These are phyloP conservation scores for Cygnus buccinator DNA, from an alignment of 2,113 vertebrate species.

Conservation along the genomic window DNA sequence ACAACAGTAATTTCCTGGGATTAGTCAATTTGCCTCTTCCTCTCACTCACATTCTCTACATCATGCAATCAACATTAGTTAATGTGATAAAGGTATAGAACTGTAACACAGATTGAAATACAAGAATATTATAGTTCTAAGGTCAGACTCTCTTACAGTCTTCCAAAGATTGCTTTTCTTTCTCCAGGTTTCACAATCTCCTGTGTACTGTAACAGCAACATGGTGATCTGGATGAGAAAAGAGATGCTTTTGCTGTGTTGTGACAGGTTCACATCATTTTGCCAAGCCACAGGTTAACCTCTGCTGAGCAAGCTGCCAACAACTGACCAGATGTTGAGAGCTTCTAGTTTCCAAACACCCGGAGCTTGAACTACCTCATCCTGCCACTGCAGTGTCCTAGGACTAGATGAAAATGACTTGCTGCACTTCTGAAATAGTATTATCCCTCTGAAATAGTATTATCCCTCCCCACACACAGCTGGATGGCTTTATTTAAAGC, in stretches of 20 bases:
- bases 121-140: background rate
- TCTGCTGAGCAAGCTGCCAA: background rate
- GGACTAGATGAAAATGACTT: background rate
- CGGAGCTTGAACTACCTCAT: background rate
- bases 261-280: accelerated
- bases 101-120: background rate
- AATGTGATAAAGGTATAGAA: background rate
- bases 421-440: background rate
- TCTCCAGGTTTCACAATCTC: background rate
- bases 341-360: background rate
- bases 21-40: background rate
- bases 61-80: background rate
- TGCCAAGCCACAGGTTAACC: background rate
- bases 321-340: background rate
- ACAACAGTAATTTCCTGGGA: background rate
- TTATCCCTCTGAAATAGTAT: background rate
- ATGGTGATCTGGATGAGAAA: background rate
- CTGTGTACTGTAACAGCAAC: background rate
- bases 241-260: background rate
- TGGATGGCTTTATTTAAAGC: background rate
- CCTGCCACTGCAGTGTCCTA: background rate
- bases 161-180: background rate
- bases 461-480: background rate
- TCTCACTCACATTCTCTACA: background rate
- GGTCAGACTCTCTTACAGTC: background rate